Percentiles rank a stretch among this genome's conserved stretches.
phyloP scores from a whole-genome alignment of 2,113 vertebrate species.

The Naja naja region DNA sequence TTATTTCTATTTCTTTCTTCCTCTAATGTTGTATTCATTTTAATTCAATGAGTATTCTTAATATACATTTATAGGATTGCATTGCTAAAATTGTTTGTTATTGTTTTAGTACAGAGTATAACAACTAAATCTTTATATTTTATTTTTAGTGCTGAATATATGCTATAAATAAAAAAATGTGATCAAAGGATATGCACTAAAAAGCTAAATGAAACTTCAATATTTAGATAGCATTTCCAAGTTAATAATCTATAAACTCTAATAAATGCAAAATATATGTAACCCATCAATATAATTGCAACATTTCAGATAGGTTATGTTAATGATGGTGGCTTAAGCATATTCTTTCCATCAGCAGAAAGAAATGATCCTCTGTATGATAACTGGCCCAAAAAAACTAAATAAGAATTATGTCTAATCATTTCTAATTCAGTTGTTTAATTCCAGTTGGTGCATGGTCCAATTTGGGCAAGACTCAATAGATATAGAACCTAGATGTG shows the following conservation, averaged over 20 bases:
- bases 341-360: not conserved
- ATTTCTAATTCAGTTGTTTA: not conserved
- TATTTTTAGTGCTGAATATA: not conserved
- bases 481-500: not conserved
- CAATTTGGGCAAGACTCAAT: not conserved
- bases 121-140: not conserved
- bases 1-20: not conserved
- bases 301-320: not conserved
- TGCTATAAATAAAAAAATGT: not conserved
- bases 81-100: not conserved
- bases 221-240: not conserved
- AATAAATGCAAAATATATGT: not conserved
- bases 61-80: not conserved
- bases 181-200: not conserved
- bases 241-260: not conserved
- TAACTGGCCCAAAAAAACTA: not conserved
- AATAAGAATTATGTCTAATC: not conserved
- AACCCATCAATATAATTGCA: not conserved
- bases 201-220: not conserved
- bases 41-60: not conserved
- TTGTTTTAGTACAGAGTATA: not conserved
- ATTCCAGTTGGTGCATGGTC: not conserved
- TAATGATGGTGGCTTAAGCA: not conserved
- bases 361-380: not conserved
- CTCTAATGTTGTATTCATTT: not conserved